These are phyloP conservation scores for Chirona hameri DNA, from an alignment of 2,888 invertebrate genomes.

Conservation along the genomic window DNA sequence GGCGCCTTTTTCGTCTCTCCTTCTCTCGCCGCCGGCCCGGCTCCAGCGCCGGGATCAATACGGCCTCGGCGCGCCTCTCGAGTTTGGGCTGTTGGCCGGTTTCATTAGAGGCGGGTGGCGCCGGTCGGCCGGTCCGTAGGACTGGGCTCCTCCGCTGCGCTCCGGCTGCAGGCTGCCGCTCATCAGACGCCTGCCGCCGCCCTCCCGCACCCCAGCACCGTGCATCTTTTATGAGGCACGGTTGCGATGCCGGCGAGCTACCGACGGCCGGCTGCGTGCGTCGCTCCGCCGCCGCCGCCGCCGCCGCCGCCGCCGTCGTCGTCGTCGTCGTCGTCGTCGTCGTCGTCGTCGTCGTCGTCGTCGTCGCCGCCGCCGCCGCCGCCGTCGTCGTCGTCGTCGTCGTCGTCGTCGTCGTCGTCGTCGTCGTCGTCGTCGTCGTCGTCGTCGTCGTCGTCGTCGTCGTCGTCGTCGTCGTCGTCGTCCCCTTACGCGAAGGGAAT, in stretches of 20 bases:
- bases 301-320: neutral
- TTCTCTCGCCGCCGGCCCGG: neutral
- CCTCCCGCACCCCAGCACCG: neutral
- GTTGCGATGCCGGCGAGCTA: neutral
- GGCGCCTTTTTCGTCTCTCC: neutral
- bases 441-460: too few species aligned
- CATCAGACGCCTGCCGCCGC: neutral
- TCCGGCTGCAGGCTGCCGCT: neutral
- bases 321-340: too few species aligned
- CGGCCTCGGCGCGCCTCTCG: neutral
- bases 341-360: too few species aligned
- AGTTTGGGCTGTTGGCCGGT: neutral
- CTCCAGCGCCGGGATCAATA: slow-evolving; percentile 1
- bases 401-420: too few species aligned
- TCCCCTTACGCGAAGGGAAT: slow-evolving; percentile 26
- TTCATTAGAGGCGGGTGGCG: neutral
- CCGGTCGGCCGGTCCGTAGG: neutral
- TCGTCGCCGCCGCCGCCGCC: too few species aligned
- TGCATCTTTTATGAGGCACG: slow-evolving; percentile 12
- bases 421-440: too few species aligned
- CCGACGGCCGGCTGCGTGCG: neutral
- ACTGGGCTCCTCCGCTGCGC: too few species aligned
- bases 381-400: too few species aligned
- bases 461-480: neutral
- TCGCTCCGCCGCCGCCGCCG: neutral